Evolutionary conservation across 2,113 vertebrate genomes (phyloP).

Genomic region (Siniperca chuatsi): DNA sequence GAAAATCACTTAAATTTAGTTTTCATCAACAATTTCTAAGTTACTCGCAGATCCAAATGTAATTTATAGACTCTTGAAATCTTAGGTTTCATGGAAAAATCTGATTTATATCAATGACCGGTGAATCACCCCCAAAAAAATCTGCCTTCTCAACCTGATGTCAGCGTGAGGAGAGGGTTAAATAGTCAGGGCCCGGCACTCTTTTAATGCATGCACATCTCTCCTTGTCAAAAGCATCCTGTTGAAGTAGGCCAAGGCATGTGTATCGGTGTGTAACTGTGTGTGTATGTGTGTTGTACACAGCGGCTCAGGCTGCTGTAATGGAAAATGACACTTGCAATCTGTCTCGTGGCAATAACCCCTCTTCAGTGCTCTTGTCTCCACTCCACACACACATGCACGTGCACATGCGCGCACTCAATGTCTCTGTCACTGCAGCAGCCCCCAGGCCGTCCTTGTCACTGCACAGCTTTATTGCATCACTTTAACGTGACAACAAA

Average conservation of each 20-base stretch:
- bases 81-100: conserved; percentile 23
- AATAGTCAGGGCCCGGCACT: conserved; percentile 48
- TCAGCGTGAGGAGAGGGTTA: conserved; percentile 60
- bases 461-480: conserved; percentile 85
- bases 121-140: conserved; percentile 7
- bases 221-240: conserved; percentile 79
- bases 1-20: conserved; percentile 25
- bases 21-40: conserved; percentile 13
- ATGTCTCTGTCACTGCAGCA: conserved; percentile 68
- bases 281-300: conserved; percentile 56
- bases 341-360: conserved; percentile 87
- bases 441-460: conserved; percentile 78
- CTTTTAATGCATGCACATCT: conserved; percentile 69
- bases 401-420: conserved; percentile 28
- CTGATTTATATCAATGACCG: conserved; percentile 7
- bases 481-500: conserved; percentile 86
- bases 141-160: conserved; percentile 10
- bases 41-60: conserved; percentile 7
- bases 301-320: conserved; percentile 75
- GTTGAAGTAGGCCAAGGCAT: conserved; percentile 82
- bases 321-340: conserved; percentile 89
- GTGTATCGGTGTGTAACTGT: conserved; percentile 53
- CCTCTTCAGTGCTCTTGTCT: conserved; percentile 80
- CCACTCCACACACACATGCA: conserved; percentile 13
- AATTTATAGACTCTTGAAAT: conserved; percentile 11